phyloP scores from a whole-genome alignment of 2,797 vertebrate species.

The Lindbergichthys nudifrons region DNA sequence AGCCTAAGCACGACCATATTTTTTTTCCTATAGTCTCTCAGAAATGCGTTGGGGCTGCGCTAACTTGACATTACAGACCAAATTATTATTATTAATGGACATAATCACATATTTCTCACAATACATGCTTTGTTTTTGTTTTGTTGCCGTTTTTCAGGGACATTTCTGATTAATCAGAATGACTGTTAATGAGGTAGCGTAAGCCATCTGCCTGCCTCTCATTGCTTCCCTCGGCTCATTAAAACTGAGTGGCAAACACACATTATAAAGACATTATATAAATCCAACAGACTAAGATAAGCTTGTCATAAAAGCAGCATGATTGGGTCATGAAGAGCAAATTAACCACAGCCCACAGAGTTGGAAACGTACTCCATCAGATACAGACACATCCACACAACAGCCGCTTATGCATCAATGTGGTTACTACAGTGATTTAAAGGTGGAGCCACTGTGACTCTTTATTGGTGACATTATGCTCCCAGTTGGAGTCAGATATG shows the following conservation, averaged over 20 bases:
- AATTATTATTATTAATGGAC: neutral
- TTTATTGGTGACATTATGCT: neutral
- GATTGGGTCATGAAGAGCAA: neutral
- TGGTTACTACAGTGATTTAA: neutral
- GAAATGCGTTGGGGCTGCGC: neutral
- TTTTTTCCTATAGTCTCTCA: neutral
- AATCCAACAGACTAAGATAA: neutral
- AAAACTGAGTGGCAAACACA: neutral
- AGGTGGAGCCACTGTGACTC: slow-evolving; percentile 1
- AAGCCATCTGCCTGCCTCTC: slow-evolving; percentile 22
- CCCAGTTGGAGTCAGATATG: neutral
- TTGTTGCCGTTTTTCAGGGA: neutral
- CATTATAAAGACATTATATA: neutral
- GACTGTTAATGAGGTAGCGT: slow-evolving; percentile 3
- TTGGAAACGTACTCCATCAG: neutral
- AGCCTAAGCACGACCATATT: neutral
- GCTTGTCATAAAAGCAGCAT: slow-evolving; percentile 2
- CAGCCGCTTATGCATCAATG: neutral
- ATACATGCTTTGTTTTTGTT: slow-evolving; percentile 1
- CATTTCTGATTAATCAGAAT: neutral
- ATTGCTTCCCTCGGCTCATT: neutral
- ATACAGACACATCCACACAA: neutral
- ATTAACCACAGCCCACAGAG: neutral
- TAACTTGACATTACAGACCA: neutral
- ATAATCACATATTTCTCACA: neutral